Evolutionary conservation across 2,888 invertebrate genomes (phyloP), one percentile per base, ranked within the genome.

Genomic region (Ennomos erosarius): DNA sequence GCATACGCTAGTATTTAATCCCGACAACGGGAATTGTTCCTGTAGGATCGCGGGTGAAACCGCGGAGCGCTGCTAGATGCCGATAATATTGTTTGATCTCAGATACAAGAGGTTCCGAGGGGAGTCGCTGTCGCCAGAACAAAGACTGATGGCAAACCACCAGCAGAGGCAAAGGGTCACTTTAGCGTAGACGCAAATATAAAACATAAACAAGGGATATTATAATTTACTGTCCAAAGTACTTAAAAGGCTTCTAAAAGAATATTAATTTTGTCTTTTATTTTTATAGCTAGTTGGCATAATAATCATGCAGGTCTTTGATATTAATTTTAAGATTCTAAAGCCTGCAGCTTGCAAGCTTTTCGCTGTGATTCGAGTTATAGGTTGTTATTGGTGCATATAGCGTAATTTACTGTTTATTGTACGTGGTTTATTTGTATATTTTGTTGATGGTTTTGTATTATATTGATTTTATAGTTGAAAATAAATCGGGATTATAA

Each of bases 31-130:
- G n/a, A n/a, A n/a, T n/a, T n/a, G n/a, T n/a, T n/a, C n/a, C n/a
- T n/a, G n/a, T n/a, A n/a, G n/a, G n/a, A n/a, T n/a, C n/a, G n/a
- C n/a, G n/a, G n/a, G n/a, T n/a, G n/a, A n/a, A n/a, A n/a, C n/a
- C n/a, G n/a, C n/a, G n/a, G n/a, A n/a, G n/a, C n/a, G n/a, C n/a
- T n/a, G n/a, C n/a, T n/a, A n/a, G n/a, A n/a, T n/a, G n/a, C n/a
- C n/a, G n/a, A n/a, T 26, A 36, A 40, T 9, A 33, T 10, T 68
- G 35, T 67, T 59, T 62, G 67, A 71, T 87, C 81, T 8, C 81
- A 95, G 95, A 69, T 95, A 95, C 74, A 89, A 91, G 55, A 90
- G 93, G 48, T 95, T 95, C 72, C 84, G 94, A 35, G 94, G 94
- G 8, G 94, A 93, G 64, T 88, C 86, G 55, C 80, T 93, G 49